Percentiles rank a stretch among this genome's conserved stretches.
Evolutionary conservation across 2,888 invertebrate species (phyloP).

Genomic region (Endomychus coccineus): DNA sequence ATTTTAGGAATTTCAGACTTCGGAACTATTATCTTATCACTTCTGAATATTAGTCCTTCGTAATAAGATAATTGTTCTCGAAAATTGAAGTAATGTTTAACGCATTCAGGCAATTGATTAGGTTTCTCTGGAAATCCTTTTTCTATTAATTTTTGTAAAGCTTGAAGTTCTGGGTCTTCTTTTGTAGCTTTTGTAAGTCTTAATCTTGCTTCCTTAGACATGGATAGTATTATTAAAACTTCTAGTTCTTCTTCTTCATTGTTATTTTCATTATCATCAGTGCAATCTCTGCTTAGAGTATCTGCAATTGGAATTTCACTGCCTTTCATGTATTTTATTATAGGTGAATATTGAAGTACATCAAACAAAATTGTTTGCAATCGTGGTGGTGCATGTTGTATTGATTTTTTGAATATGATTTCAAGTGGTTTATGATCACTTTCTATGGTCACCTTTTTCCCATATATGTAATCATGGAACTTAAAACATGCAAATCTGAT

Average conservation of each 20-base stretch:
- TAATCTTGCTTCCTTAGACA: too few relatives aligned
- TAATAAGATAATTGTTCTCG: slow-evolving; percentile 3
- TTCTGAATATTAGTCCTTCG: slow-evolving; percentile 1
- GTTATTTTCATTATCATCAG: background rate
- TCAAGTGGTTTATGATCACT: too few relatives aligned
- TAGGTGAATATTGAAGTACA: too few relatives aligned
- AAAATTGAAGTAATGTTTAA: slow-evolving; percentile 9
- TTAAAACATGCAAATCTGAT: slow-evolving; percentile 6
- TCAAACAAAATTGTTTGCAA: slow-evolving; percentile 7
- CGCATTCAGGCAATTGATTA: background rate
- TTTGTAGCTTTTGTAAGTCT: too few relatives aligned
- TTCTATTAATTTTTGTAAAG: background rate
- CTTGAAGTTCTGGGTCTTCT: slow-evolving; percentile 3
- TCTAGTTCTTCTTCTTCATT: slow-evolving; percentile 5
- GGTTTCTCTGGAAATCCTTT: slow-evolving; percentile 6
- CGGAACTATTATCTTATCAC: too few relatives aligned
- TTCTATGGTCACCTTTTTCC: too few relatives aligned
- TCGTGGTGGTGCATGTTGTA: slow-evolving; percentile 3
- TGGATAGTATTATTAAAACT: slow-evolving; percentile 3
- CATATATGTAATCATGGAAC: too few relatives aligned
- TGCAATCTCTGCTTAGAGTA: slow-evolving; percentile 4
- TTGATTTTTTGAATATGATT: slow-evolving; percentile 3
- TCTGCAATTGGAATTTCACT: too few relatives aligned
- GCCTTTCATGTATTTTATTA: too few relatives aligned
- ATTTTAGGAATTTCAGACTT: too few relatives aligned